These are phyloP conservation scores for Platichthys stellatus DNA, from an alignment of 2,113 vertebrate genomes.

Conservation along the genomic window DNA sequence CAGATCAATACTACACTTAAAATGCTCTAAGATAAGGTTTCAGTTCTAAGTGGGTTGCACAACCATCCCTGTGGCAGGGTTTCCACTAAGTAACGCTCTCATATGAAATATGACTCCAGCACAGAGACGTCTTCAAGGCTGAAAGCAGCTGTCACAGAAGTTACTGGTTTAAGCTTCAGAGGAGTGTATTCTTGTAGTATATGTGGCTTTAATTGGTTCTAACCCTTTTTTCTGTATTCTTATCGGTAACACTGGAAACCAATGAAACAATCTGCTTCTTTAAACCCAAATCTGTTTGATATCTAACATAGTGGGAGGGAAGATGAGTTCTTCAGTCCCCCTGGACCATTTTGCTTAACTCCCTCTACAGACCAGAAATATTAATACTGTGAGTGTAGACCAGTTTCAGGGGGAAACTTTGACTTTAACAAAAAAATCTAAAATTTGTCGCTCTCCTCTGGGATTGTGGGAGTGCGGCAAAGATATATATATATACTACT, in stretches of 20 bases:
- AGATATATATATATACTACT: too few species aligned
- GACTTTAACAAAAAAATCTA: too few species aligned
- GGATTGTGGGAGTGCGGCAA: too few species aligned
- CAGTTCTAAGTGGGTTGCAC: neutral
- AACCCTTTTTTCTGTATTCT: neutral
- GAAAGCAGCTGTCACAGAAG: slow-evolving; percentile 6
- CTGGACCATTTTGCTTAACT: slow-evolving; percentile 24
- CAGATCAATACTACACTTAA: slow-evolving; percentile 7
- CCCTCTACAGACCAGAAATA: slow-evolving; percentile 53
- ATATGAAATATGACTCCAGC: neutral
- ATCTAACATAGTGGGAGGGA: neutral
- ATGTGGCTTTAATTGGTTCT: neutral
- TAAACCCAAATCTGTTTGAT: too few species aligned
- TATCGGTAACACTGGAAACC: neutral
- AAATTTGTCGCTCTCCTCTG: too few species aligned
- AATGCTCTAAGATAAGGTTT: neutral
- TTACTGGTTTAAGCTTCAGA: neutral
- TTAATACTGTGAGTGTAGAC: slow-evolving; percentile 8
- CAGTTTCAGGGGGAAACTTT: too few species aligned
- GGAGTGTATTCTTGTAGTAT: neutral
- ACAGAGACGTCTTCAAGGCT: neutral
- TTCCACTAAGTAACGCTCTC: neutral
- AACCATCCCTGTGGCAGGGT: neutral
- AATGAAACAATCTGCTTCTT: neutral
- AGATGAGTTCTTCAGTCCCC: neutral